Conservation (phyloP, 2,113 vertebrate species). For the Falco punctatus region DNA sequence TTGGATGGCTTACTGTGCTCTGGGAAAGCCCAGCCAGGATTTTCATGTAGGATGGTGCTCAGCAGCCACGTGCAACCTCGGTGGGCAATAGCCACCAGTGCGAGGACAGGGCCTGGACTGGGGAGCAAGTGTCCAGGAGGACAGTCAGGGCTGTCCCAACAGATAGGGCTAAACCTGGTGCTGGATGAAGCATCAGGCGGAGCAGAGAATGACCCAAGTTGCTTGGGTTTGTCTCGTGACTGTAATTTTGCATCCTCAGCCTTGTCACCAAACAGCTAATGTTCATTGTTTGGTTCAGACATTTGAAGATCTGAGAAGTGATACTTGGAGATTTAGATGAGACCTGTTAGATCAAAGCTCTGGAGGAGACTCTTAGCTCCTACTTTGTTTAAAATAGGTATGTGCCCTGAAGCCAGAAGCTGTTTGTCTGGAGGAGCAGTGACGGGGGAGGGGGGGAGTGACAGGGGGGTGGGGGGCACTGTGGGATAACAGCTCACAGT, state of each 20-base stretch:
- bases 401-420: not conserved
- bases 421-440: too few species aligned
- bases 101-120: not conserved
- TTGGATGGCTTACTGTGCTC: not conserved
- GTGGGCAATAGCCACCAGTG: not conserved
- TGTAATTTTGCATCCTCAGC: not conserved
- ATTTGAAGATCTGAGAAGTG: not conserved
- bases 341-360: not conserved
- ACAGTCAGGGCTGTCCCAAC: accelerated
- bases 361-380: not conserved
- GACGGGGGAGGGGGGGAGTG: too few species aligned
- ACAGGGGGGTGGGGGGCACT: not conserved
- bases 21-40: not conserved
- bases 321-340: not conserved
- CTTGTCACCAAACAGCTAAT: not conserved
- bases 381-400: not conserved
- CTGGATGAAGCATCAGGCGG: not conserved
- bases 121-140: accelerated
- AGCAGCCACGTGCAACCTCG: not conserved
- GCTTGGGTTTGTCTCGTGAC: not conserved
- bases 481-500: not conserved
- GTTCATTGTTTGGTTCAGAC: not conserved
- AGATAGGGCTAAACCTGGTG: not conserved
- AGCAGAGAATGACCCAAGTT: not conserved
- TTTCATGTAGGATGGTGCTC: not conserved